phyloP scores from a whole-genome alignment of 1,140 invertebrate genomes.

The Eufriesea mexicana region DNA sequence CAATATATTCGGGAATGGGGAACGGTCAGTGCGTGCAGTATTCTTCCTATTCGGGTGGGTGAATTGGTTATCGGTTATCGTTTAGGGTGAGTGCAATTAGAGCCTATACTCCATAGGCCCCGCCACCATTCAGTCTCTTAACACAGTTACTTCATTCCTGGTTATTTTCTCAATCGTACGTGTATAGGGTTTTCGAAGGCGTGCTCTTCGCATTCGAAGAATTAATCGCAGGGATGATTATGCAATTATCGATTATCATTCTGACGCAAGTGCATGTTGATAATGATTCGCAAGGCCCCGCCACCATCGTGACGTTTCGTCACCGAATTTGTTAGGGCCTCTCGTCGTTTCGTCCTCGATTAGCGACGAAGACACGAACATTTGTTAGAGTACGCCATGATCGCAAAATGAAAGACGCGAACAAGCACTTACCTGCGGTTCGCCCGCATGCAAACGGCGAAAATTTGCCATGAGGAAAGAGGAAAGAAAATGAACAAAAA shows the following conservation, averaged over 20 bases:
- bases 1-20: slow-evolving; percentile 23
- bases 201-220: slow-evolving; percentile 18
- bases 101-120: slow-evolving; percentile 64
- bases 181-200: slow-evolving; percentile 36
- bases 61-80: slow-evolving; percentile 40
- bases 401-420: not conserved
- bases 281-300: slow-evolving; percentile 33
- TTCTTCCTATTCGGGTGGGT: slow-evolving; percentile 30
- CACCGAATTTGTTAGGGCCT: slow-evolving; percentile 35
- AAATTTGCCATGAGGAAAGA: slow-evolving; percentile 19
- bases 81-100: slow-evolving; percentile 53
- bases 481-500: not conserved
- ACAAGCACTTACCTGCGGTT: slow-evolving; percentile 73
- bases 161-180: slow-evolving; percentile 13
- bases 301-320: slow-evolving; percentile 37
- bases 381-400: not conserved
- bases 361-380: not conserved
- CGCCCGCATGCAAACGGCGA: slow-evolving; percentile 49
- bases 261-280: slow-evolving; percentile 29
- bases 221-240: slow-evolving; percentile 51
- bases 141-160: slow-evolving; percentile 20
- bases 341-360: not conserved
- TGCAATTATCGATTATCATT: slow-evolving; percentile 32
- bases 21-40: slow-evolving; percentile 48
- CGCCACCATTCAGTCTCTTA: slow-evolving; percentile 55